These are phyloP conservation scores for Castor canadensis DNA, from an alignment of 2,113 vertebrate species.

Conservation along the genomic window DNA sequence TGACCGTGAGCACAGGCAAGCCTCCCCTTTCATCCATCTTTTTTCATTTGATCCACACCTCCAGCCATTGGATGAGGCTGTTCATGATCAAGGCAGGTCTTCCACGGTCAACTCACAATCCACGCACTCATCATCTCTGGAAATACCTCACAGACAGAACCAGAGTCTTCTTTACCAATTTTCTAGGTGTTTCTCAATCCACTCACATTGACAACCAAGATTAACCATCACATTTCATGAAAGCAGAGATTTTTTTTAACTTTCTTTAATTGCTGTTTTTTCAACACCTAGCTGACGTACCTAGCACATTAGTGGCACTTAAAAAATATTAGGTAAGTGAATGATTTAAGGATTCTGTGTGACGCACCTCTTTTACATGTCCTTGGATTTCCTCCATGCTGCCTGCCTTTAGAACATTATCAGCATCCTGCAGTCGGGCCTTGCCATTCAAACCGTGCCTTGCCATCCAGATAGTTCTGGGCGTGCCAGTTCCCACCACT, in stretches of 20 bases:
- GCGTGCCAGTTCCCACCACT: background rate
- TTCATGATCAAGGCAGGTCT: background rate
- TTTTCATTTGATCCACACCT: too few relatives aligned
- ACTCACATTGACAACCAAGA: background rate
- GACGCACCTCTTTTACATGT: background rate
- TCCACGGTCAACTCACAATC: background rate
- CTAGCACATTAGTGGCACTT: background rate
- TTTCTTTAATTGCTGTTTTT: background rate
- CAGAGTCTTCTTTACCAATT: background rate
- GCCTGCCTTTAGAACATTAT: background rate
- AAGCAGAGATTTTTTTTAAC: background rate
- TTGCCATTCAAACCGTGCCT: background rate
- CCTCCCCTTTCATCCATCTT: background rate
- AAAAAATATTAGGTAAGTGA: background rate
- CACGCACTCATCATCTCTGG: too few relatives aligned
- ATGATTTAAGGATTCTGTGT: background rate
- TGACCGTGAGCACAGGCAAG: background rate
- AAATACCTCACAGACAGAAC: background rate
- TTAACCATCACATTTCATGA: background rate
- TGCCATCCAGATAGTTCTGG: background rate
- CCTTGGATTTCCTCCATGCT: background rate
- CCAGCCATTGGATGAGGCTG: too few relatives aligned
- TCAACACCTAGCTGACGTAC: background rate
- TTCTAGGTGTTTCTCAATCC: background rate
- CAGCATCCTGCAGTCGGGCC: background rate